Evolutionary conservation across 2,797 vertebrate species (phyloP).

Genomic region (Anguilla obscura): DNA sequence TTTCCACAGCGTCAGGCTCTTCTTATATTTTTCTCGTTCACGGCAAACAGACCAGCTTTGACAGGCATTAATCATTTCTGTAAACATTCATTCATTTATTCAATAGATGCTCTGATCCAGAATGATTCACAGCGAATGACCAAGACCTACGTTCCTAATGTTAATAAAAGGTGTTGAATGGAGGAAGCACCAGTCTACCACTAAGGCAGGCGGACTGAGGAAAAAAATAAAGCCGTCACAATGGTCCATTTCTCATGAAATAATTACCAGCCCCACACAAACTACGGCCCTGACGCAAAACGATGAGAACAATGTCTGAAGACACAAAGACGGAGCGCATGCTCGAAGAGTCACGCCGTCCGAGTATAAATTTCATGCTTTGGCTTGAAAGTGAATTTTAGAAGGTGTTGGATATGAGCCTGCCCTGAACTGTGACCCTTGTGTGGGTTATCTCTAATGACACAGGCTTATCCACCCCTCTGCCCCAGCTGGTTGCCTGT

Average conservation of each 20-base stretch:
- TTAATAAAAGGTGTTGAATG: not conserved
- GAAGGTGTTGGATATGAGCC: slow-evolving; percentile 24
- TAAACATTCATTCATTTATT: not conserved
- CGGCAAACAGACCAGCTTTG: not conserved
- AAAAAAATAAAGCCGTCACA: not conserved
- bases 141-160: not conserved
- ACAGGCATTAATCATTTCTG: not conserved
- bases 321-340: not conserved
- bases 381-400: slow-evolving; percentile 26
- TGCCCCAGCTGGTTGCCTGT: not conserved
- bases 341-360: not conserved
- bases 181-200: not conserved
- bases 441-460: slow-evolving; percentile 42
- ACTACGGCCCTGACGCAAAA: not conserved
- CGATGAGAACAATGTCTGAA: not conserved
- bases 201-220: not conserved
- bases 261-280: not conserved
- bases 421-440: slow-evolving; percentile 42
- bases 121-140: not conserved
- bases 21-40: not conserved
- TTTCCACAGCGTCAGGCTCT: not conserved
- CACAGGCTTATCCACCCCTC: slow-evolving; percentile 21
- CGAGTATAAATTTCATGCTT: not conserved
- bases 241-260: not conserved
- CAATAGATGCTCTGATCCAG: not conserved